Evolutionary conservation across 2,888 invertebrate genomes (phyloP), one percentile per base, ranked within the genome.

Genomic region (Dasypogon diadema): DNA sequence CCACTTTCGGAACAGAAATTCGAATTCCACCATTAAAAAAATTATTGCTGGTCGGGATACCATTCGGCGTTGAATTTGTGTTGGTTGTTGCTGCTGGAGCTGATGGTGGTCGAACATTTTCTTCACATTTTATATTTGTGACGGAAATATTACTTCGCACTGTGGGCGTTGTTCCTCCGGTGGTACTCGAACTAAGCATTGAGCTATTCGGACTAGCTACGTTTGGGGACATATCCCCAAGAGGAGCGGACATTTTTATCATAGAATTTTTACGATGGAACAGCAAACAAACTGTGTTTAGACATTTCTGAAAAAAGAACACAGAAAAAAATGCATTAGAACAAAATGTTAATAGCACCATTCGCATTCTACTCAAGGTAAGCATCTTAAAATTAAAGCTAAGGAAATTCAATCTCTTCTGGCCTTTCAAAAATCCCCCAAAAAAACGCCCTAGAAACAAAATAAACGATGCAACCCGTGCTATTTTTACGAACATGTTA

Each of bases 91-190:
- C 56, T 34, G 82, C 80, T 54, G 81, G 63, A n/a, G 63, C 48
- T 22, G 76, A 54, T 83, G 82, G 60, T 72, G 70, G 46, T 60
- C 72, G 75, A 12, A 74, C 74, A 26, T 76, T 75, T 76, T 83
- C 81, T 78, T 85, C 85, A 77, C 87, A 86, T 81, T 93, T 93
- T 87, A 94, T 93, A 80, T 93, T 92, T 80, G 93, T 94, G 82
- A 94, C 93, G 77, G 93, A 93, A 76, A 94, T 91, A 88, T 94
- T 81, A 48, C 34, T 68, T 21, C 82, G 81, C 21, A 79, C 81
- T 16, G 80, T 82, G 26, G 81, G 80, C n/a, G 82, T 77, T 14
- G 80, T 79, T 14, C 80, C 77, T 12, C 22, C 58, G 34, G 54
- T 56, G 30, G 51, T 56, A 34, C 16, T 73, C 14, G 75, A 26